Percentiles rank a stretch among this genome's conserved stretches.
Evolutionary conservation across 2,113 vertebrate genomes (phyloP).

Genomic region (Engystomops pustulosus): DNA sequence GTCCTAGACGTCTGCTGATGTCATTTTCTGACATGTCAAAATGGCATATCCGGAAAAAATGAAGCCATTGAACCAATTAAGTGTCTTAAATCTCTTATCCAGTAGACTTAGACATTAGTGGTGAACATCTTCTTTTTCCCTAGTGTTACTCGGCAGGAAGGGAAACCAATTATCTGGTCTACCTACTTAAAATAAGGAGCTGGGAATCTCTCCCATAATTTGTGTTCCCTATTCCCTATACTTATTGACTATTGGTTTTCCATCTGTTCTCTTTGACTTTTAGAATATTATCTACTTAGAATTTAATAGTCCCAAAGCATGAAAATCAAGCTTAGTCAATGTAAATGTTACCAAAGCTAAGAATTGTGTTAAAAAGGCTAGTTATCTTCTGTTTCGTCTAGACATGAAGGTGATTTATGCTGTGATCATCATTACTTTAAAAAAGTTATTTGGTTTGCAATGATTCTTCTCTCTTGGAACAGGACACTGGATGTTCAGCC

Average conservation of each 20-base stretch:
- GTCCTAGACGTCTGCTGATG: too few relatives aligned
- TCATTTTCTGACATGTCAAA: too few relatives aligned
- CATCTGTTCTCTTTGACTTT: neutral
- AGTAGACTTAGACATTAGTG: slow-evolving; percentile 5
- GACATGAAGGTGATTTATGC: slow-evolving; percentile 48
- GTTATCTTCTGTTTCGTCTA: slow-evolving; percentile 37
- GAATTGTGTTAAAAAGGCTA: slow-evolving; percentile 19
- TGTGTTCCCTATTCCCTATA: neutral
- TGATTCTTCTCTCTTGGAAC: slow-evolving; percentile 54
- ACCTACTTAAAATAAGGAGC: neutral
- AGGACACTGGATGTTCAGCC: slow-evolving; percentile 97
- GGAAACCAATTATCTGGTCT: neutral
- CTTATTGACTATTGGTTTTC: neutral
- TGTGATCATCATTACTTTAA: slow-evolving; percentile 41
- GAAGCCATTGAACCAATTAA: too few relatives aligned
- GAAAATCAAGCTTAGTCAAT: neutral
- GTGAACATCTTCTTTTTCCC: neutral
- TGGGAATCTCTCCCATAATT: neutral
- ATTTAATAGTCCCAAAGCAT: neutral
- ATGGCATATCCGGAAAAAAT: too few relatives aligned
- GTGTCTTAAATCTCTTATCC: too few relatives aligned
- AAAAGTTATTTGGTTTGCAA: slow-evolving; percentile 32
- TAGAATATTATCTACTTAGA: neutral
- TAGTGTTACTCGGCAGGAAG: neutral
- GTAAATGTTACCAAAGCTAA: neutral